phyloP scores from a whole-genome alignment of 2,888 invertebrate species.

The Leucozona laternaria region DNA sequence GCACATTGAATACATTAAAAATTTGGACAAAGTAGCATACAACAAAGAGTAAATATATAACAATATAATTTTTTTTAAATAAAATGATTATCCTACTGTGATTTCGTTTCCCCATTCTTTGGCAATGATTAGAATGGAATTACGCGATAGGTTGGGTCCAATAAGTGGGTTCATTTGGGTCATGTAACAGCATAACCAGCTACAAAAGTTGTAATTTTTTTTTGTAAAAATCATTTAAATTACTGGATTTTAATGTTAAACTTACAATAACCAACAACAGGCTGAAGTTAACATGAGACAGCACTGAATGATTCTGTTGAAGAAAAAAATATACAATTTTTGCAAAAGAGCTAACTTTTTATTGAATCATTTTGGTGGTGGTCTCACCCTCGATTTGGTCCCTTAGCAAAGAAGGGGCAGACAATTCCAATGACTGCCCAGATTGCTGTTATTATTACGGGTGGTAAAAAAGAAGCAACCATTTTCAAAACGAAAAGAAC shows the following conservation, averaged over 20 bases:
- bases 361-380: not conserved
- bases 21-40: conserved; percentile 25
- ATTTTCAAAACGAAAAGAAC: conserved; percentile 77
- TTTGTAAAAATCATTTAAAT: not conserved
- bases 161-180: conserved; percentile 82
- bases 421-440: conserved; percentile 82
- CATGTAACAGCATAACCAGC: conserved; percentile 83
- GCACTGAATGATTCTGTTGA: conserved; percentile 80
- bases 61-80: conserved; percentile 36
- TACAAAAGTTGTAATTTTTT: conserved; percentile 50
- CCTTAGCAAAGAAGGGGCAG: conserved; percentile 82
- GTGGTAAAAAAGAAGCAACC: conserved; percentile 80
- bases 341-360: not conserved
- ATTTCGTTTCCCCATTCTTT: conserved; percentile 82
- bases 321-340: not conserved
- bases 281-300: conserved; percentile 82
- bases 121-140: conserved; percentile 82
- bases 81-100: conserved; percentile 19
- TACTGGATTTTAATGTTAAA: conserved; percentile 50
- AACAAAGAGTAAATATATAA: conserved; percentile 31
- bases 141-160: conserved; percentile 81
- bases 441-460: conserved; percentile 80
- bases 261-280: conserved; percentile 83
- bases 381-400: conserved; percentile 81
- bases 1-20: conserved; percentile 61